A percentile compares a stretch with the other conserved stretches of the same genome.
Evolutionary conservation across 2,888 invertebrate genomes (phyloP).

Genomic region (Drosophila monieri): DNA sequence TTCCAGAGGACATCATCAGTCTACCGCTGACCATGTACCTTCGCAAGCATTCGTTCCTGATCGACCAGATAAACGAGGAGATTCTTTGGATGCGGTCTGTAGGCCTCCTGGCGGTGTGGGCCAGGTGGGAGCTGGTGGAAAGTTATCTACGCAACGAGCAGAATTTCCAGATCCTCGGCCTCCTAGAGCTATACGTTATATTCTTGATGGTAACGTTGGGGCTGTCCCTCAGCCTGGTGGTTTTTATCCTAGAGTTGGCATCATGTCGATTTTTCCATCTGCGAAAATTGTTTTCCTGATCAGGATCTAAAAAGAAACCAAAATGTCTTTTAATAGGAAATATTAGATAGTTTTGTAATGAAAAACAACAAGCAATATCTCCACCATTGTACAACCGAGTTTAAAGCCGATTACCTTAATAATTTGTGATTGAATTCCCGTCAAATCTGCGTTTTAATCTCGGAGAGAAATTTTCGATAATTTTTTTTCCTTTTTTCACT

Average conservation of each 20-base stretch:
- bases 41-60: constrained; percentile 70
- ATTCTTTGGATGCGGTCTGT: constrained; percentile 60
- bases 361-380: too few relatives aligned
- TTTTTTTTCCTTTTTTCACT: too few relatives aligned
- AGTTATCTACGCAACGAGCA: constrained; percentile 18
- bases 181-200: constrained; percentile 47
- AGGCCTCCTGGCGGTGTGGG: constrained; percentile 65
- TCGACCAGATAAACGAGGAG: constrained; percentile 62
- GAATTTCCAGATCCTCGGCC: constrained; percentile 36
- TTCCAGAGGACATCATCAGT: constrained; percentile 52
- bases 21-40: constrained; percentile 66
- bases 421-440: too few relatives aligned
- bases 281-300: constrained; percentile 7
- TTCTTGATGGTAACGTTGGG: constrained; percentile 44
- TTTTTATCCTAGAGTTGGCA: constrained; percentile 49
- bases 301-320: neutral
- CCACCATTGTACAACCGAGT: too few relatives aligned
- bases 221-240: constrained; percentile 13
- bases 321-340: neutral
- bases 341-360: too few relatives aligned
- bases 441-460: too few relatives aligned
- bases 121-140: constrained; percentile 46
- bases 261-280: constrained; percentile 20
- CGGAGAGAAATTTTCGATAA: too few relatives aligned
- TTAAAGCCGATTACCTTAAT: too few relatives aligned